Percentiles rank a stretch among this genome's conserved stretches.
Conservation (phyloP, 1,140 invertebrate genomes). For the Chionoecetes opilio region DNA sequence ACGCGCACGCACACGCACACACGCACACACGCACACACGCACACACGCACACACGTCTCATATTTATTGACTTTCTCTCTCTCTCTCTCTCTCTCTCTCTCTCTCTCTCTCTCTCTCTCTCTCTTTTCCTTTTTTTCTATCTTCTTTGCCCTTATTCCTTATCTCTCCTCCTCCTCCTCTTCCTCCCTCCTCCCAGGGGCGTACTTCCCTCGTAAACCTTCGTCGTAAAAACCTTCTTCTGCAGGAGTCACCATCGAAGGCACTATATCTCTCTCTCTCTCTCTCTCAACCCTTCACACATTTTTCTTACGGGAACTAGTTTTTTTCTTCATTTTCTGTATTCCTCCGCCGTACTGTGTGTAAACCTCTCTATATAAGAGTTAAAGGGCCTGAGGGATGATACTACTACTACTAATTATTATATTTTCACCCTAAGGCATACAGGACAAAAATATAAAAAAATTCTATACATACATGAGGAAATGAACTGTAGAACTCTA, state of each 20-base stretch:
- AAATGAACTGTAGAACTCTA: too few species aligned
- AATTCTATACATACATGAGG: too few species aligned
- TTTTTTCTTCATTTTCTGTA: neutral
- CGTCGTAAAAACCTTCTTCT: conserved; percentile 11
- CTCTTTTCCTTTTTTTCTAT: neutral
- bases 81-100: conserved; percentile 9
- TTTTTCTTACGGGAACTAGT: neutral
- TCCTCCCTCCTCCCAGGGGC: neutral
- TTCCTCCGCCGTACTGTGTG: neutral
- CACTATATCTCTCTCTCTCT: conserved; percentile 4
- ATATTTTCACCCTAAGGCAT: too few species aligned
- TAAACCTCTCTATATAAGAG: too few species aligned
- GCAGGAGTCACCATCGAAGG: too few species aligned
- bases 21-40: conserved; percentile 1
- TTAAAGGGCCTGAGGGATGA: too few species aligned
- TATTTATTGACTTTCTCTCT: too few species aligned
- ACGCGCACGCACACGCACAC: neutral
- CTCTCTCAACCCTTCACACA: neutral
- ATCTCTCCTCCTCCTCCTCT: conserved; percentile 11
- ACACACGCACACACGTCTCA: too few species aligned
- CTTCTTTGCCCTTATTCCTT: neutral
- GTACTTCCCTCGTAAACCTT: neutral
- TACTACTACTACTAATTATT: too few species aligned
- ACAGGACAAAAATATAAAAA: too few species aligned
- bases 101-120: conserved; percentile 11